Conservation (phyloP, 2,888 invertebrate genomes). For the Nemoura dubitans region DNA sequence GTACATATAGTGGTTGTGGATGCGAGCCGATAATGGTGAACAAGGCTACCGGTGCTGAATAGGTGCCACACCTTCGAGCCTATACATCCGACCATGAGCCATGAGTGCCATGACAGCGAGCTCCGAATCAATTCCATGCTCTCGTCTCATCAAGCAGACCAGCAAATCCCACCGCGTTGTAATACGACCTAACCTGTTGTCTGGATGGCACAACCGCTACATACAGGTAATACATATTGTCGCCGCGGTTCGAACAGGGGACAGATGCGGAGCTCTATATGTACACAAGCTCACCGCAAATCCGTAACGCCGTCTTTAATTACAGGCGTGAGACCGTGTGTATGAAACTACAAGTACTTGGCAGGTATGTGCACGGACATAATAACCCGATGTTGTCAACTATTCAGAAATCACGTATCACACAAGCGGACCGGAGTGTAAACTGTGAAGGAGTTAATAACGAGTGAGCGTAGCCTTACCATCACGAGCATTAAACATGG, state of each 20-base stretch:
- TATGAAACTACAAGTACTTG: too few species aligned
- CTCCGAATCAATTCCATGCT: slow-evolving; percentile 20
- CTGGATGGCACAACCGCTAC: not conserved
- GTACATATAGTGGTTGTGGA: not conserved
- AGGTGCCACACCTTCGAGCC: slow-evolving; percentile 25
- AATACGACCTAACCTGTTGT: not conserved
- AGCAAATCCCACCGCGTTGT: slow-evolving; percentile 20
- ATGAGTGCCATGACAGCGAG: not conserved
- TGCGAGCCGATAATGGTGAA: slow-evolving; percentile 36
- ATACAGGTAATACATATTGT: not conserved
- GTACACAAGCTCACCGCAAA: not conserved
- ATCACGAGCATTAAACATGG: not conserved
- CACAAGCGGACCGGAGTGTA: not conserved
- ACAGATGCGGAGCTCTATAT: not conserved
- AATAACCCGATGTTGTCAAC: too few species aligned
- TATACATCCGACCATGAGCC: not conserved
- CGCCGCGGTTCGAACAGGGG: not conserved
- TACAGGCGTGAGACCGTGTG: not conserved
- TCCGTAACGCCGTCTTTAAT: not conserved
- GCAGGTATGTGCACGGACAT: too few species aligned
- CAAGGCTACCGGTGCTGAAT: slow-evolving; percentile 41
- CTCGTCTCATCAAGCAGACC: not conserved
- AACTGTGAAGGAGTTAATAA: not conserved
- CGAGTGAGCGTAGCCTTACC: not conserved
- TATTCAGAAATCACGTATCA: not conserved